Evolutionary conservation across 2,113 vertebrate genomes (phyloP), one percentile per base, ranked within the genome.

Genomic region (Tyrannus savana): DNA sequence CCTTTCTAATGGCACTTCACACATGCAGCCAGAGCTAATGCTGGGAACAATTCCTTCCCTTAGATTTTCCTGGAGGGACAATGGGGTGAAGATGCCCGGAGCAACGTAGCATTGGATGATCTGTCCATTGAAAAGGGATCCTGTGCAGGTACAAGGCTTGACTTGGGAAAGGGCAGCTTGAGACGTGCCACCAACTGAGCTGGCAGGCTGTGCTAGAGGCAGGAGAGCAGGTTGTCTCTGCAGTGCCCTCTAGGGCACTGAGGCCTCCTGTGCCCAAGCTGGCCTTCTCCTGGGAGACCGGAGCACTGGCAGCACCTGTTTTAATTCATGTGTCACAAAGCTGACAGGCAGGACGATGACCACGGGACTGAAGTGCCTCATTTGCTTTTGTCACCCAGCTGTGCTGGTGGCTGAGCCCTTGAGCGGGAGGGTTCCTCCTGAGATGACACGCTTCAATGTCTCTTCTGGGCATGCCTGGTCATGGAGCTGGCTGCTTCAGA

Each of bases 101-200:
- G 98, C 47, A 96, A 98, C 81, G 62, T 98, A 64, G 98, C 98
- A 3, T 62, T 99, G 87, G 98, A 99, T 92, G 98, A 99, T 53
- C 35, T 99, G 19, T 97, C 95, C n/a, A 16, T 98, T 72, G 73
- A 73, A 37, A 66, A 10, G 22, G 98, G 98, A 84, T 72, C 35
- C 31, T 99, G 98, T 47, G 17, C 39, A 96, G 97, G 98, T 98
- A 97, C 24, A 11, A 47, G 10, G 12, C 39, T 49, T 22, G 12
- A 17, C n/a, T 33, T 42, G 31, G 53, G 52, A 39, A 52, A 58
- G 10, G 30, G 47, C 39, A 44, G 6, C 24, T 35, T n/a, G 53
- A 47, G 25, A 25, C 28, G 7, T 8, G 21, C 25, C 25, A 33
- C 23, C 2, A 5, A 15, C 19, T 19, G 12, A 62, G 53, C 6